Conservation (phyloP, 1,140 invertebrate genomes). For the Paraescarpia echinospica region DNA sequence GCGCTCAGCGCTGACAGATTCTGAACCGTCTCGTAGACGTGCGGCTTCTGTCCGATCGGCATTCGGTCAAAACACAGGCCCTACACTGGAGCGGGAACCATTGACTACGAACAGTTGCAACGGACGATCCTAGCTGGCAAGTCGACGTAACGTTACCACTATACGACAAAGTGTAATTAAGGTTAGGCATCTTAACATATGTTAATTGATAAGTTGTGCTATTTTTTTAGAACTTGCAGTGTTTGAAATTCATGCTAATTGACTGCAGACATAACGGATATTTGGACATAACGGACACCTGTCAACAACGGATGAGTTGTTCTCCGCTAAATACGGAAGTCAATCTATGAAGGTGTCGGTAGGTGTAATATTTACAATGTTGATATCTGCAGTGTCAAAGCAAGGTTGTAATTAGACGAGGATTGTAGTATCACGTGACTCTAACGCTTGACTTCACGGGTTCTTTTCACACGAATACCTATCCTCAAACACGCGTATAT, state of each 20-base stretch:
- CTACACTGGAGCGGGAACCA: too few species aligned
- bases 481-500: too few species aligned
- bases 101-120: too few species aligned
- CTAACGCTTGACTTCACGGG: background rate
- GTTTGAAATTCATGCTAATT: background rate
- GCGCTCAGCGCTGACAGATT: background rate
- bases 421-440: background rate
- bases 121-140: too few species aligned
- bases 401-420: background rate
- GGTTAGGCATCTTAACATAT: background rate
- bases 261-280: too few species aligned
- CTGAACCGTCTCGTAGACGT: background rate
- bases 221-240: background rate
- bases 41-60: background rate
- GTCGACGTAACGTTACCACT: too few species aligned
- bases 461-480: background rate
- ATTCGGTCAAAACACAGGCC: too few species aligned
- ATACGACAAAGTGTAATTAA: background rate
- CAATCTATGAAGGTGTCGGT: background rate
- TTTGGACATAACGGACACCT: too few species aligned
- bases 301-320: too few species aligned
- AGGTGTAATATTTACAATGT: background rate
- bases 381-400: background rate
- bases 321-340: background rate
- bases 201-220: background rate